A percentile compares a stretch with the other conserved stretches of the same genome.
Evolutionary conservation across 2,113 vertebrate genomes (phyloP).

Genomic region (Macrotis lagotis): DNA sequence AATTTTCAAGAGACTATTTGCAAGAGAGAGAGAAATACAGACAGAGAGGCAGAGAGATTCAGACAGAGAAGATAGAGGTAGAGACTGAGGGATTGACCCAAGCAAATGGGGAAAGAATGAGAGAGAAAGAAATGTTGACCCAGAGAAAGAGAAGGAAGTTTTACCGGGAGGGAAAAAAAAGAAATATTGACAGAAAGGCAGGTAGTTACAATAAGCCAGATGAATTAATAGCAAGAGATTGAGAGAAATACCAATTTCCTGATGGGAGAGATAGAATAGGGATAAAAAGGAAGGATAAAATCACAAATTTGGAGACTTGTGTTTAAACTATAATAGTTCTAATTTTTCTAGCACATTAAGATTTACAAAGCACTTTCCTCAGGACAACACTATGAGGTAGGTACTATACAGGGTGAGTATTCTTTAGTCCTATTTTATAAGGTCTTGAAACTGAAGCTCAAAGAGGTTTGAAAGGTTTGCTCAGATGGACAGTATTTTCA

Average conservation of each 20-base stretch:
- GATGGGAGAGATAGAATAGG: background rate
- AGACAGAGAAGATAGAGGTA: background rate
- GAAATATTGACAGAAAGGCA: background rate
- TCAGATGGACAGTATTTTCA: background rate
- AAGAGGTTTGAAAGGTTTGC: background rate
- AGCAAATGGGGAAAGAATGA: background rate
- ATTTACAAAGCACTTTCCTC: background rate
- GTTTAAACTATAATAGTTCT: background rate
- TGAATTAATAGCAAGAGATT: background rate
- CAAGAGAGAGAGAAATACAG: too few relatives aligned
- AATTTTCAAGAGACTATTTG: background rate
- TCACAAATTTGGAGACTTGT: too few relatives aligned
- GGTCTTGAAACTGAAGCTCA: background rate
- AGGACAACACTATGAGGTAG: background rate
- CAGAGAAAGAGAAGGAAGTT: background rate
- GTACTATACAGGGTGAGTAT: background rate
- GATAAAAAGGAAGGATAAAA: background rate
- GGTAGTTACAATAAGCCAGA: background rate
- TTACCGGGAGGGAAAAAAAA: background rate
- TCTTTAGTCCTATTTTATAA: background rate
- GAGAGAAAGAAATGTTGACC: background rate
- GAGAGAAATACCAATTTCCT: background rate
- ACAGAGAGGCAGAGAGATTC: background rate
- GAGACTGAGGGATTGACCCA: too few relatives aligned
- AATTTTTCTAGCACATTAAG: background rate